These are phyloP conservation scores for Polydrusus cervinus DNA, from an alignment of 2,888 invertebrate species.

Conservation along the genomic window DNA sequence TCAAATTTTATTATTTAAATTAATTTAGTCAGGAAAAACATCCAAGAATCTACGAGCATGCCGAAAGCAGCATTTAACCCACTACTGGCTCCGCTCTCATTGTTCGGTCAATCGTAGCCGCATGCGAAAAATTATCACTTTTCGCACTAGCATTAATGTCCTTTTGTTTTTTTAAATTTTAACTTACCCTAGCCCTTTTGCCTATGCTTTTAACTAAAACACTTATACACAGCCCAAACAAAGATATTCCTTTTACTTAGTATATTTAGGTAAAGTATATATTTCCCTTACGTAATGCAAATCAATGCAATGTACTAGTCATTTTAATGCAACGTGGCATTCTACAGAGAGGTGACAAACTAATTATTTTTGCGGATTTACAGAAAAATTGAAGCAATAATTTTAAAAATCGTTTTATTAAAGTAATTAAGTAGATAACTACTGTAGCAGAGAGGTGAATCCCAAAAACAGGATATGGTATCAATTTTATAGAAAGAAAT, in stretches of 20 bases:
- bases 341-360: not conserved
- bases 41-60: no score
- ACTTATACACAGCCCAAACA: constrained; percentile 35
- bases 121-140: no score
- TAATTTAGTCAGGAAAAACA: no score
- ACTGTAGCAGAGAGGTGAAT: no score
- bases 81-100: no score
- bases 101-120: no score
- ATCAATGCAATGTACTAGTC: constrained; percentile 49
- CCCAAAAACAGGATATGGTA: no score
- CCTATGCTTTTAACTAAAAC: constrained; percentile 14
- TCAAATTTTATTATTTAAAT: no score
- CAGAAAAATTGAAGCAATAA: not conserved
- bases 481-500: no score
- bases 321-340: constrained; percentile 21
- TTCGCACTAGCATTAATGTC: no score
- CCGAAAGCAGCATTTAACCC: no score
- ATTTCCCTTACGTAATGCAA: constrained; percentile 46
- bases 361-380: not conserved
- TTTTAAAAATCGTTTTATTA: not conserved
- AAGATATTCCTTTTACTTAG: constrained; percentile 24
- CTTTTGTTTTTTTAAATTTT: no score
- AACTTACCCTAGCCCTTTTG: not conserved
- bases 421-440: not conserved
- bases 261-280: constrained; percentile 39